Evolutionary conservation across 2,888 invertebrate genomes (phyloP).

Genomic region (Nipponacmea schrenckii): DNA sequence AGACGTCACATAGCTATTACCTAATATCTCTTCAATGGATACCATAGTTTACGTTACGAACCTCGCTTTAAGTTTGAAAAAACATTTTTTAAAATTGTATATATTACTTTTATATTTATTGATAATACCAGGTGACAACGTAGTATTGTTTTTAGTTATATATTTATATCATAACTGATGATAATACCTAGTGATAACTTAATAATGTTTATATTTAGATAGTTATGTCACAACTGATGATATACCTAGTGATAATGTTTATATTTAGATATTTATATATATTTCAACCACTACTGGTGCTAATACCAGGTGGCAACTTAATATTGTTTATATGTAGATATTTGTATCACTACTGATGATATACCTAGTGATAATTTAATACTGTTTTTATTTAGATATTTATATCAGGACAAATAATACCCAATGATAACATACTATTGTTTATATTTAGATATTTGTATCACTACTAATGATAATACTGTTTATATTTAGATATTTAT

Average conservation of each 20-base stretch:
- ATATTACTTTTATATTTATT: neutral
- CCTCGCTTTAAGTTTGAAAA: no score
- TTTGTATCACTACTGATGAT: constrained; percentile 91
- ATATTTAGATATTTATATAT: neutral
- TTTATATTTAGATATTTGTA: constrained; percentile 71
- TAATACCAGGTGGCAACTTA: no score
- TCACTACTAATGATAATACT: constrained; percentile 91
- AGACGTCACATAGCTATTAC: no score
- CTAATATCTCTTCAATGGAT: no score
- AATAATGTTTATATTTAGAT: constrained; percentile 37
- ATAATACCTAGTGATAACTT: no score
- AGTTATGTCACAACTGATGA: constrained; percentile 88
- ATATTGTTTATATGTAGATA: constrained; percentile 38
- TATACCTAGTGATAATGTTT: constrained; percentile 86
- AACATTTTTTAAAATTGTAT: no score
- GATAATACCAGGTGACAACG: neutral
- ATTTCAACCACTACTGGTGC: no score
- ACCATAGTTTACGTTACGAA: no score
- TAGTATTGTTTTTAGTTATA: no score
- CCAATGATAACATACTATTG: no score
- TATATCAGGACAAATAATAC: constrained; percentile 67
- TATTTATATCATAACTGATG: no score
- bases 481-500: constrained; percentile 82
- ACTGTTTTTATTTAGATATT: constrained; percentile 63
- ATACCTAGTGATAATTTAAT: neutral